Percentiles rank a stretch among this genome's conserved stretches.
phyloP scores from a whole-genome alignment of 2,113 vertebrate genomes.

The Pungitius pungitius region DNA sequence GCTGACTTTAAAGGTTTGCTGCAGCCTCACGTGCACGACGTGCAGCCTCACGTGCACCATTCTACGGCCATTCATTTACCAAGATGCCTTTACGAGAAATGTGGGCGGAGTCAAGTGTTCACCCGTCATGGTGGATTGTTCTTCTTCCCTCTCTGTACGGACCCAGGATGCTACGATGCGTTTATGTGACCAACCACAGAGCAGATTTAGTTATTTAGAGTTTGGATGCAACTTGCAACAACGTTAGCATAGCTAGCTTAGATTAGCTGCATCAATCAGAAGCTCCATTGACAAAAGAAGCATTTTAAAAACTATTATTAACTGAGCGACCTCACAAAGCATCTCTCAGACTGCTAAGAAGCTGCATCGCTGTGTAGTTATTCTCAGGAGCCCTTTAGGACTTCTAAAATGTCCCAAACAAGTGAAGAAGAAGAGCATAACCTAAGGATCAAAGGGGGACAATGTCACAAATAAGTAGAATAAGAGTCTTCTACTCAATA shows the following conservation, averaged over 20 bases:
- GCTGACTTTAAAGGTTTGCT: not conserved
- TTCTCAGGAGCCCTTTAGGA: not conserved
- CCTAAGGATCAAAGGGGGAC: not conserved
- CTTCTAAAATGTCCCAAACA: not conserved
- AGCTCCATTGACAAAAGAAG: not conserved
- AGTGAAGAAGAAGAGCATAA: not conserved
- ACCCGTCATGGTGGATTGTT: not conserved
- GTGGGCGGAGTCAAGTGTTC: not conserved
- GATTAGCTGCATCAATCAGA: not conserved
- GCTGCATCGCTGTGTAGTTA: not conserved
- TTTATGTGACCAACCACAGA: not conserved
- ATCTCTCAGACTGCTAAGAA: not conserved
- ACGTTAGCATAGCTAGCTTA: not conserved
- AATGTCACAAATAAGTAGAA: not conserved
- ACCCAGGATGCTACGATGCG: not conserved
- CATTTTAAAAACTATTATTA: not conserved
- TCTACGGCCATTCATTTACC: slow-evolving; percentile 4
- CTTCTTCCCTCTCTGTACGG: too few relatives aligned
- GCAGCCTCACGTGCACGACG: slow-evolving; percentile 18
- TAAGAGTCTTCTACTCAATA: too few relatives aligned
- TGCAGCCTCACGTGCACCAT: slow-evolving; percentile 16
- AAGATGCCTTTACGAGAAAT: not conserved
- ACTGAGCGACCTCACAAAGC: not conserved
- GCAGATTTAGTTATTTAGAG: not conserved
- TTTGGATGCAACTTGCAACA: not conserved